Conservation (phyloP, 30 jellyfish, hydroid and myxozoan genomes). For the Aurelia aurita region DNA sequence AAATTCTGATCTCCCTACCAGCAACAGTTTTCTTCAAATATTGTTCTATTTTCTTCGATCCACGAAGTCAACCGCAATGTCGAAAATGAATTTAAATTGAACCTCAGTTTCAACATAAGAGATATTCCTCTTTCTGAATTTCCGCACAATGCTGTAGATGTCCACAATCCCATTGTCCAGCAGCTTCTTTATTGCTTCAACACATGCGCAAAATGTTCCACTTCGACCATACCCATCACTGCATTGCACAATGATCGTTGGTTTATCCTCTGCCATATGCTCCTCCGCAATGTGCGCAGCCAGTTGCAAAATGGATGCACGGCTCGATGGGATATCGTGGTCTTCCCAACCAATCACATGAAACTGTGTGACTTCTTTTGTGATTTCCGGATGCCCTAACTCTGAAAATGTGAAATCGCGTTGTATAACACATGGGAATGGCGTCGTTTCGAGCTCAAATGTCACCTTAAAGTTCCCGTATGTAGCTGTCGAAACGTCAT, state of each 20-base stretch:
- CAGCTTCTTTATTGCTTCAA: slow-evolving; percentile 41
- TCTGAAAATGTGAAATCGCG: slow-evolving; percentile 62
- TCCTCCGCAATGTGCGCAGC: slow-evolving; percentile 38
- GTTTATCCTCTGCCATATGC: slow-evolving; percentile 37
- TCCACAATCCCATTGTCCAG: slow-evolving; percentile 44
- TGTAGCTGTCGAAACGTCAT: slow-evolving; percentile 19
- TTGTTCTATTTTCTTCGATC: not conserved
- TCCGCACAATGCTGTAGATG: slow-evolving; percentile 38
- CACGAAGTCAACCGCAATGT: slow-evolving; percentile 41
- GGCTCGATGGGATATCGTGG: slow-evolving; percentile 60
- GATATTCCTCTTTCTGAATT: slow-evolving; percentile 41
- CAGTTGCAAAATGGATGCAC: slow-evolving; percentile 44
- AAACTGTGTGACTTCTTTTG: slow-evolving; percentile 69
- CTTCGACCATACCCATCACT: slow-evolving; percentile 90
- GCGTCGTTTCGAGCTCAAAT: slow-evolving; percentile 66
- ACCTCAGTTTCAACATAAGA: slow-evolving; percentile 55
- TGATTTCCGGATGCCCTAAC: slow-evolving; percentile 27
- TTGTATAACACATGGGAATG: slow-evolving; percentile 59
- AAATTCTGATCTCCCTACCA: not conserved
- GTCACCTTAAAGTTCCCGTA: slow-evolving; percentile 59
- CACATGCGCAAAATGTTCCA: slow-evolving; percentile 69
- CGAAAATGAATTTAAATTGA: slow-evolving; percentile 73
- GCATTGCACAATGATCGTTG: slow-evolving; percentile 80
- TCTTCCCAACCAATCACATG: slow-evolving; percentile 77
- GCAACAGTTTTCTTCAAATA: not conserved